Evolutionary conservation across 2,888 invertebrate genomes (phyloP).

Genomic region (Conchocele bisecta): DNA sequence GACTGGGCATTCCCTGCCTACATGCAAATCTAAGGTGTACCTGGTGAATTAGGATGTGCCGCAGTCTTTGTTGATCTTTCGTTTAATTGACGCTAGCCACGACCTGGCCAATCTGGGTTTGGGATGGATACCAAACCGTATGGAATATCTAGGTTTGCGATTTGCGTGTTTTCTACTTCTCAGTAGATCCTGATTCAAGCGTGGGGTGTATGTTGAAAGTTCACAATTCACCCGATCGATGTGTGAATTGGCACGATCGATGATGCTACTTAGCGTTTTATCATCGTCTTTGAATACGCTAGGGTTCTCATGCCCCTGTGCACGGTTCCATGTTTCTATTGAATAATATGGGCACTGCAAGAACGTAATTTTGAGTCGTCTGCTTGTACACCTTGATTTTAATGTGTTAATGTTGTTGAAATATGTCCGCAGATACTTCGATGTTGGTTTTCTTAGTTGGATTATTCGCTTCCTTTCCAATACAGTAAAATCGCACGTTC

Average conservation of each 20-base stretch:
- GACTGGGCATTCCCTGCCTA: conserved; percentile 5
- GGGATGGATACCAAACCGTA: not conserved
- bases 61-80: conserved; percentile 5
- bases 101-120: not conserved
- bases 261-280: not conserved
- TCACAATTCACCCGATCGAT: not conserved
- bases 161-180: not conserved
- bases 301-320: not conserved
- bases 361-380: no score
- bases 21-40: not conserved
- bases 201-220: not conserved
- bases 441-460: no score
- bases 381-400: no score
- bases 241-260: not conserved
- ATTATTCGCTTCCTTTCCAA: no score
- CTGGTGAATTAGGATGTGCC: not conserved
- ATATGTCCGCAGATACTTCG: no score
- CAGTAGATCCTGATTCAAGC: not conserved
- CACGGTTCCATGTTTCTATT: not conserved
- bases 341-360: not conserved
- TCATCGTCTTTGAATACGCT: not conserved
- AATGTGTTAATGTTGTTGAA: no score
- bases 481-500: no score
- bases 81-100: not conserved
- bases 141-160: not conserved